Evolutionary conservation across 2,888 invertebrate species (phyloP).

Genomic region (Limenitis camilla): DNA sequence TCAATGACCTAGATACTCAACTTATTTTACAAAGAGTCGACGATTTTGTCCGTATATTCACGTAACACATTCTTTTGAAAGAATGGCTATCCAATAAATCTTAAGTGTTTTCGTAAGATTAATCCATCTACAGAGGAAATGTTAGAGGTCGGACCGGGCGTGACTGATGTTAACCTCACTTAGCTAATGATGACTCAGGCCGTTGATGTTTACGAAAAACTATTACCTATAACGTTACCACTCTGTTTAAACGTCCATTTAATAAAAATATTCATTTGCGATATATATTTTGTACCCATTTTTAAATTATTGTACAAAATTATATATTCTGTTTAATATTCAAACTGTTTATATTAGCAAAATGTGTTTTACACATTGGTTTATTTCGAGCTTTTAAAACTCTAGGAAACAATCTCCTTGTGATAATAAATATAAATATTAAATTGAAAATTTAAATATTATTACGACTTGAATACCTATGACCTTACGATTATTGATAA

Average conservation of each 20-base stretch:
- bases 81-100: conserved; percentile 20
- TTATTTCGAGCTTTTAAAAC: too few species aligned
- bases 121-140: conserved; percentile 26
- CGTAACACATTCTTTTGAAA: conserved; percentile 13
- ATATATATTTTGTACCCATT: neutral
- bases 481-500: too few species aligned
- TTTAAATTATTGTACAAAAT: too few species aligned
- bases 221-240: conserved; percentile 18
- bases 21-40: neutral
- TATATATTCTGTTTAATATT: too few species aligned
- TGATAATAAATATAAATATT: too few species aligned
- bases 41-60: neutral
- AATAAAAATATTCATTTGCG: conserved; percentile 8
- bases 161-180: conserved; percentile 24
- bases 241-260: conserved; percentile 18
- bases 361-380: too few species aligned
- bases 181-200: conserved; percentile 23
- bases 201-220: conserved; percentile 16
- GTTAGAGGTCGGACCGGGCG: conserved; percentile 23
- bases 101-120: conserved; percentile 25
- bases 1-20: neutral
- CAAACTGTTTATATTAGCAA: too few species aligned
- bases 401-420: too few species aligned
- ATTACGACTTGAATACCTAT: too few species aligned
- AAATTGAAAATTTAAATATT: too few species aligned